Evolutionary conservation across 2,113 vertebrate species (phyloP).

Genomic region (Oreotrochilus melanogaster): DNA sequence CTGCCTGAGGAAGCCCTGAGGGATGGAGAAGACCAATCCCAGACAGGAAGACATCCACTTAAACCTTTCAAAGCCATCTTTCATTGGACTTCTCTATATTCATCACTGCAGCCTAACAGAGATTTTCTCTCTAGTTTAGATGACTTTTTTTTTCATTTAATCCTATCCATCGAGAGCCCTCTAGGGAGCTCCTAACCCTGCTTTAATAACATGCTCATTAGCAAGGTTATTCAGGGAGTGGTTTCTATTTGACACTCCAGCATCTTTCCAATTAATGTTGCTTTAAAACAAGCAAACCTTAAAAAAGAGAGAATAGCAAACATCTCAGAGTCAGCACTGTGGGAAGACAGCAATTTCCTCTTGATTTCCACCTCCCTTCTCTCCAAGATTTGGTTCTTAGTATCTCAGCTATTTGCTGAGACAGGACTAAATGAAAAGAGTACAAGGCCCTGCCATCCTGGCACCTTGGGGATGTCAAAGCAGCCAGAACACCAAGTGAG

Average conservation of each 20-base stretch:
- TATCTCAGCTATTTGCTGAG: slow-evolving; percentile 2
- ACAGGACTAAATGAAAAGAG: slow-evolving; percentile 22
- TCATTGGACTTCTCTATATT: slow-evolving; percentile 71
- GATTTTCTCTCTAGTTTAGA: slow-evolving; percentile 52
- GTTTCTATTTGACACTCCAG: slow-evolving; percentile 67
- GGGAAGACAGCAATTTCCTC: slow-evolving; percentile 51
- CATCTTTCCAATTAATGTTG: slow-evolving; percentile 71
- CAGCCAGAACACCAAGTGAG: not conserved
- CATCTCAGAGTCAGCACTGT: slow-evolving; percentile 37
- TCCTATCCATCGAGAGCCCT: slow-evolving; percentile 61
- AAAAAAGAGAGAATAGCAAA: slow-evolving; percentile 53
- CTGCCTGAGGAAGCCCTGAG: not conserved
- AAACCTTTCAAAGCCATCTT: slow-evolving; percentile 70
- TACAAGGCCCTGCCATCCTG: not conserved
- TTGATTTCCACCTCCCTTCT: slow-evolving; percentile 40
- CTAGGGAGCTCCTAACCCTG: slow-evolving; percentile 64
- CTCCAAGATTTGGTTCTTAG: slow-evolving; percentile 31
- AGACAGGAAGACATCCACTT: slow-evolving; percentile 15
- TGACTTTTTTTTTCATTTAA: slow-evolving; percentile 71
- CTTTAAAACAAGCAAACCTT: slow-evolving; percentile 71
- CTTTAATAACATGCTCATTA: slow-evolving; percentile 76
- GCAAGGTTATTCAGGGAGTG: slow-evolving; percentile 68
- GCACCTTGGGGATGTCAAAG: not conserved
- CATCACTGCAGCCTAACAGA: slow-evolving; percentile 53
- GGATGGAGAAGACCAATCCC: not conserved